Conservation (phyloP, 2,113 vertebrate species). For the Lates calcarifer region DNA sequence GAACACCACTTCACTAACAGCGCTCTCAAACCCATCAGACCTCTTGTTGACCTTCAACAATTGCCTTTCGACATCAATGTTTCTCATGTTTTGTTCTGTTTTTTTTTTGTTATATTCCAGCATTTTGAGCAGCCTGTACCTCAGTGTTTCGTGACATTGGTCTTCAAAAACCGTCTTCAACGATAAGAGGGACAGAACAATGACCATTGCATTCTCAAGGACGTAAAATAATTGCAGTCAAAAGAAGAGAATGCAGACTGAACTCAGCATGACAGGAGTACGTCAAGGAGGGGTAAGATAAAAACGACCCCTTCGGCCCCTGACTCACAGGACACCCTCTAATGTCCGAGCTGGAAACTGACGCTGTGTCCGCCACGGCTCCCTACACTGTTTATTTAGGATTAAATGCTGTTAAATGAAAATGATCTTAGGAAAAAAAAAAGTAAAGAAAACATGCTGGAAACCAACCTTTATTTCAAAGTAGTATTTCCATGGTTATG, state of each 20-base stretch:
- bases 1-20: conserved; percentile 68
- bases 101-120: conserved; percentile 49
- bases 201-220: conserved; percentile 68
- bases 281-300: conserved; percentile 32
- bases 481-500: conserved; percentile 78
- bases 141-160: conserved; percentile 58
- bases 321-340: conserved; percentile 55
- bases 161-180: conserved; percentile 57
- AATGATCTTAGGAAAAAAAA: conserved; percentile 66
- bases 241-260: conserved; percentile 63
- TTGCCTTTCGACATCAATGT: conserved; percentile 50
- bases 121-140: conserved; percentile 74
- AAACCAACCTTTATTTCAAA: conserved; percentile 80
- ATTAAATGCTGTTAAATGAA: conserved; percentile 76
- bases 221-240: conserved; percentile 59
- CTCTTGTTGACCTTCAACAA: conserved; percentile 54
- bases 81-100: conserved; percentile 45
- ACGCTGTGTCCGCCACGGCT: conserved; percentile 62
- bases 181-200: conserved; percentile 66
- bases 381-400: conserved; percentile 81
- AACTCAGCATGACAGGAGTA: conserved; percentile 54
- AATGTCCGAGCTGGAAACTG: conserved; percentile 72
- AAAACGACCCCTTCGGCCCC: conserved; percentile 30
- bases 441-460: conserved; percentile 83
- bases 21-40: conserved; percentile 63